Evolutionary conservation across 2,113 vertebrate genomes (phyloP).

Genomic region (Rhegmatorhina hoffmannsi): DNA sequence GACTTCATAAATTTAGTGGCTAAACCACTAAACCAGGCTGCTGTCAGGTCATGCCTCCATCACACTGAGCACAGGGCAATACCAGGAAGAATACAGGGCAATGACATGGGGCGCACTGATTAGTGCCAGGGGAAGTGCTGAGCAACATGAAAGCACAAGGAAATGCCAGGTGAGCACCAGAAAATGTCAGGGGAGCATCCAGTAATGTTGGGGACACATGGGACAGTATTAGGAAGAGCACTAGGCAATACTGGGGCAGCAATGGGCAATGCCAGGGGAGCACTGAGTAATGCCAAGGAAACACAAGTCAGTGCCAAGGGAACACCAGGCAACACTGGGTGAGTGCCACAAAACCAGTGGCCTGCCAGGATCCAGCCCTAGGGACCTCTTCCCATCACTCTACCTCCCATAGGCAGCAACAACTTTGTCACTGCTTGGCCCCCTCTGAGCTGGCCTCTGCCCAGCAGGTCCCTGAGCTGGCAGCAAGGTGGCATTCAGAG

Average conservation of each 20-base stretch:
- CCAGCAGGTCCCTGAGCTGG: background rate
- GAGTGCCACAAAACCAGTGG: background rate
- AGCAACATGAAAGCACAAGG: background rate
- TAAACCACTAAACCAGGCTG: background rate
- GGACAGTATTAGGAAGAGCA: background rate
- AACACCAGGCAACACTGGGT: rapidly evolving
- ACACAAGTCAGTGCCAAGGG: background rate
- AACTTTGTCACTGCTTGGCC: background rate
- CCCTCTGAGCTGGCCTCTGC: rapidly evolving
- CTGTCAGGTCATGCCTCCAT: background rate
- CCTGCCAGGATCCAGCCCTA: background rate
- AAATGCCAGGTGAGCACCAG: background rate
- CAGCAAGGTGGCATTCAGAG: background rate
- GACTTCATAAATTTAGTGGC: background rate
- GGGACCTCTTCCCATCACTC: background rate
- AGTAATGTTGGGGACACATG: background rate
- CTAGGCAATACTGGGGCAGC: background rate
- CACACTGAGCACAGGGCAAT: background rate
- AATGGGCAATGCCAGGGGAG: background rate
- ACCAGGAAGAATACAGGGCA: background rate
- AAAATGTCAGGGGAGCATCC: rapidly evolving
- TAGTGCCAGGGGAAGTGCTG: background rate
- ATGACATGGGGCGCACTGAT: rapidly evolving
- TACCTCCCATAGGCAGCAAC: background rate
- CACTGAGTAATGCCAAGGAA: background rate